Evolutionary conservation across 1,140 invertebrate genomes (phyloP).

Genomic region (Drosophila elegans): DNA sequence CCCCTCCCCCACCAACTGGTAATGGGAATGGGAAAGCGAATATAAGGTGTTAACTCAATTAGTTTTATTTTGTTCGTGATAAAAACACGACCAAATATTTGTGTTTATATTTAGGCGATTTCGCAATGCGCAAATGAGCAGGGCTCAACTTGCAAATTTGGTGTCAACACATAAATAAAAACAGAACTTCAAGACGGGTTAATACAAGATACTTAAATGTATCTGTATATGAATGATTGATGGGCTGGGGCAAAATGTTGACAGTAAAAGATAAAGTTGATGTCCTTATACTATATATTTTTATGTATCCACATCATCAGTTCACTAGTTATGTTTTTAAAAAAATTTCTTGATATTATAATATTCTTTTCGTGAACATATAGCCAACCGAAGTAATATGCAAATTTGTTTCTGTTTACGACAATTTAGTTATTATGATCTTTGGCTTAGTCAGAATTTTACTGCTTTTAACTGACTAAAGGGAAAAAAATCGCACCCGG

Average conservation of each 20-base stretch:
- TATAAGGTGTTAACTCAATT: slow-evolving; percentile 56
- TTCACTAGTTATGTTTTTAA: no score
- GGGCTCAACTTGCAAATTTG: not conserved
- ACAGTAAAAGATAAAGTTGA: no score
- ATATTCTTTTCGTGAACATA: no score
- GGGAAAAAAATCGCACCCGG: slow-evolving; percentile 14
- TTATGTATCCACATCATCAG: no score
- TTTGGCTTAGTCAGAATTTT: slow-evolving; percentile 10
- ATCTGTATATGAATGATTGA: slow-evolving; percentile 2
- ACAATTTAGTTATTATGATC: not conserved
- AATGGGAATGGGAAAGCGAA: not conserved
- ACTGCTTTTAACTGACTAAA: slow-evolving; percentile 7
- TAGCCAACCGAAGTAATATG: not conserved
- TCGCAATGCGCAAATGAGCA: slow-evolving; percentile 22
- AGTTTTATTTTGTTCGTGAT: slow-evolving; percentile 18
- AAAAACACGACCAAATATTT: slow-evolving; percentile 24
- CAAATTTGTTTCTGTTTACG: not conserved
- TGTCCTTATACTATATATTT: no score
- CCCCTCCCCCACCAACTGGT: slow-evolving; percentile 1
- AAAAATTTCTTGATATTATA: no score
- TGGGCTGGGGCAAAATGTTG: not conserved
- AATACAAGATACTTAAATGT: not conserved
- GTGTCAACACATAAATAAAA: not conserved
- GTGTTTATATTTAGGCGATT: slow-evolving; percentile 27
- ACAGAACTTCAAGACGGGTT: not conserved